Conservation (phyloP, 1,140 invertebrate genomes). For the Aphaenogaster floridana region DNA sequence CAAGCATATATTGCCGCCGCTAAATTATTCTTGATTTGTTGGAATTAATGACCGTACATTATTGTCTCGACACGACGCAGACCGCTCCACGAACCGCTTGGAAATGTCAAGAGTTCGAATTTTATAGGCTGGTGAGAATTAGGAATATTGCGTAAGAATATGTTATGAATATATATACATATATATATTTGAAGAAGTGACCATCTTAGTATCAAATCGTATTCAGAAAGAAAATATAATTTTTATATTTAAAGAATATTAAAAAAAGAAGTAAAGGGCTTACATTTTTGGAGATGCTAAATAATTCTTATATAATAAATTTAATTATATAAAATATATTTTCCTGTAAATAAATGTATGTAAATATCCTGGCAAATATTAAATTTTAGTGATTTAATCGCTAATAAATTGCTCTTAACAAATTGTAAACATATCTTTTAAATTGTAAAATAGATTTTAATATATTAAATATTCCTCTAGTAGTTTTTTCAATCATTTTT, state of each 20-base stretch:
- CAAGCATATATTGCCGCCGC: background rate
- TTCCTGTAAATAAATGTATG: background rate
- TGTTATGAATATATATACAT: background rate
- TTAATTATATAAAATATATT: background rate
- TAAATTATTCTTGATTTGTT: constrained; percentile 46
- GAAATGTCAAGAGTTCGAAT: constrained; percentile 32
- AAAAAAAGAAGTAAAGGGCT: background rate
- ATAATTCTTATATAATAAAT: constrained; percentile 1
- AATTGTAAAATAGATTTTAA: background rate
- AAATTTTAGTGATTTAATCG: background rate
- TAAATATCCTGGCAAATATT: background rate
- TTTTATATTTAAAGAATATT: background rate
- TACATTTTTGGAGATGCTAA: background rate
- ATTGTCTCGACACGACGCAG: background rate
- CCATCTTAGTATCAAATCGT: background rate
- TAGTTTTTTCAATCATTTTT: background rate
- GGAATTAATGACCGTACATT: constrained; percentile 42
- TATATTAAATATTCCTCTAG: background rate
- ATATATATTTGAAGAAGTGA: background rate
- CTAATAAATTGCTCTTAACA: background rate
- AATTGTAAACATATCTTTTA: background rate
- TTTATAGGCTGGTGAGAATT: background rate
- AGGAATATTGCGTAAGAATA: background rate
- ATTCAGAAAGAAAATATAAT: background rate
- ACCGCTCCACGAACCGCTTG: background rate